These are phyloP conservation scores for Cecropterus lyciades DNA, from an alignment of 1,140 invertebrate genomes.

Conservation along the genomic window DNA sequence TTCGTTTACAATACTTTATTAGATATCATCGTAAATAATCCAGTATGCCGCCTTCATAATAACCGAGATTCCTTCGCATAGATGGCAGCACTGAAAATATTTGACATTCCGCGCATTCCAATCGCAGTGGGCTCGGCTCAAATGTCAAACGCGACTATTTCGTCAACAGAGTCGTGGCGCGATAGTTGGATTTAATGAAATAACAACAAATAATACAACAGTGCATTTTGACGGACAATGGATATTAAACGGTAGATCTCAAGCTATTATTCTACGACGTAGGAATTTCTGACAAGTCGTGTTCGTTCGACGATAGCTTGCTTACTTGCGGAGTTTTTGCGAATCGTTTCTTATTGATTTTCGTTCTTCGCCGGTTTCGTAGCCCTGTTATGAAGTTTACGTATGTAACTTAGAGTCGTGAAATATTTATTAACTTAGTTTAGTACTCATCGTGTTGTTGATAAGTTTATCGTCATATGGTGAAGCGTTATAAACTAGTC, in stretches of 20 bases:
- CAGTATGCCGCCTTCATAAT: conserved; percentile 64
- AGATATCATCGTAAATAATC: conserved; percentile 42
- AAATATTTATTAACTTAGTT: conserved; percentile 33
- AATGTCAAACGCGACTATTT: conserved; percentile 85
- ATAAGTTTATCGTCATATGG: conserved; percentile 43
- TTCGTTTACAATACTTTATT: conserved; percentile 21
- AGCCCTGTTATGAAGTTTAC: conserved; percentile 70
- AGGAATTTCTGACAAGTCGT: conserved; percentile 48
- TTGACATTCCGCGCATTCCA: conserved; percentile 83
- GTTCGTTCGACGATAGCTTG: conserved; percentile 50
- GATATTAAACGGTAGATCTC: conserved; percentile 65
- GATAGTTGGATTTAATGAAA: conserved; percentile 82
- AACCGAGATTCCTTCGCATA: conserved; percentile 68
- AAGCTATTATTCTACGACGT: conserved; percentile 55
- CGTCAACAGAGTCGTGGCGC: conserved; percentile 83
- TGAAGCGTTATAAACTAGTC: conserved; percentile 42
- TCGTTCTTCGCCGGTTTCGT: conserved; percentile 75
- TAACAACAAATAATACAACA: conserved; percentile 75
- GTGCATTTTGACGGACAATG: conserved; percentile 70
- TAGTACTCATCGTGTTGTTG: conserved; percentile 41
- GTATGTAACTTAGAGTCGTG: conserved; percentile 23
- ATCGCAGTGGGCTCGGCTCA: conserved; percentile 83
- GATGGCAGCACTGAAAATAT: conserved; percentile 83
- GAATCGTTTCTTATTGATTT: conserved; percentile 78
- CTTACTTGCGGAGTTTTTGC: conserved; percentile 61